Base-by-base conservation (phyloP, 1,140 invertebrate species). In the Diploscapter pachys region DNA sequence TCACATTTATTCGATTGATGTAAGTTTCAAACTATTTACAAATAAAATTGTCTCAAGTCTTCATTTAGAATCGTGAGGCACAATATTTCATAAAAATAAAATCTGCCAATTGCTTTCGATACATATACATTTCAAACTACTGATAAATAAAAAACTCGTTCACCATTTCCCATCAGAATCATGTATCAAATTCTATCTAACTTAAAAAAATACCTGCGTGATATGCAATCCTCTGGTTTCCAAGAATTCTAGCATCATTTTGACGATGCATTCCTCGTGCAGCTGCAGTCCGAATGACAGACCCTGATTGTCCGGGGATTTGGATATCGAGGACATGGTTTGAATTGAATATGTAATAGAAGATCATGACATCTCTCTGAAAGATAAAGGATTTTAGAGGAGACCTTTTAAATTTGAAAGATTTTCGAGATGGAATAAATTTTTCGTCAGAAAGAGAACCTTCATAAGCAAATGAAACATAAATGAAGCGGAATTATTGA, bases 231-330 rank as follows among this genome's bases (percentile, higher is more conserved):
- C 91, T 50, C 94, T 89, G 83, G 93, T 93, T 85, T 94, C 91
- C 62, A 97, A 89, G 87, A 96, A 97, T 88, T 97, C 95, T 66
- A 95, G 89, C 52, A 93, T 89, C 82, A 96, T 89, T 81, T 93
- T 91, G 78, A 97, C 91, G 80, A 96, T 92, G 86, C 97, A 94
- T 87, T 93, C 91, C 88, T 96, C 95, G 70, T 91, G 90, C 83
- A 95, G 89, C 81, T 90, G 91, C 79, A 94, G 89, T 82, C 92
- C 91, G 85, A 92, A 91, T 53, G 62, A 62, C 49, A 48, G 51
- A 51, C 70, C 65, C 57, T 54, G 51, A 59, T 72, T 72, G 13
- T 52, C 54, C 13, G 59, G 65, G 49, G 56, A 59, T 9, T 50
- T 31, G 4, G 51, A 72, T 8, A 57, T 54, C 6, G 52, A 59